Evolutionary conservation across 2,113 vertebrate genomes (phyloP), one percentile per base, ranked within the genome.

Genomic region (Tursiops truncatus): DNA sequence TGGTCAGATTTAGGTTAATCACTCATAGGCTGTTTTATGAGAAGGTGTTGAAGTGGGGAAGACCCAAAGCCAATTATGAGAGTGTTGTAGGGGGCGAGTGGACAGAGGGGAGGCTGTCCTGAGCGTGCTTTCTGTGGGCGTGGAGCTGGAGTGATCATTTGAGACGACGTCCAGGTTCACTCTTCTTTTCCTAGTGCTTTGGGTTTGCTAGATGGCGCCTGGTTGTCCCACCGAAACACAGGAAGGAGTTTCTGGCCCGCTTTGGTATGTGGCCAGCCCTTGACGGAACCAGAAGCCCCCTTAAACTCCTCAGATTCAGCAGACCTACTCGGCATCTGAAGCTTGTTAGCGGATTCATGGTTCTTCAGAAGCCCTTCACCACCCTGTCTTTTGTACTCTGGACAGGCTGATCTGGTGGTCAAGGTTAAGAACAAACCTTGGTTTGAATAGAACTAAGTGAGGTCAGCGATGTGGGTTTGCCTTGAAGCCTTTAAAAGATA

Each of bases 371-470:
- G 18, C 62, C 74, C 80, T 73, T 84, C 44, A 28, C 41, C 84
- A 67, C 74, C 17, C 58, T 83, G 44, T 36, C 68, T 90, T 90
- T 87, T 89, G 41, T 89, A 25, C 28, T 90, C 73, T 33, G 60
- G 50, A 50, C 38, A 76, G 56, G 21, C 36, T 76, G 58, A 90
- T 95, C 63, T 60, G 31, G n/a, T 73, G 70, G 90, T 89, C 33
- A 56, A 95, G 41, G 36, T 50, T 80, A 80, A 95, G 81, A 73
- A 95, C 26, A 96, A 94, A 84, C 38, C 38, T 80, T 58, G 4
- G 44, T 81, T 77, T 97, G 80, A 92, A 76, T 41, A 96, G 80
- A 96, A 95, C 60, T 80, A 58, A 97, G 93, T 85, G 68, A 90
- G 31, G 71, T 76, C 60, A 97, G 67, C 23, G 38, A 8, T 89